Base-by-base conservation (phyloP, 2,888 invertebrate species). In the Caenorhabditis afra region DNA sequence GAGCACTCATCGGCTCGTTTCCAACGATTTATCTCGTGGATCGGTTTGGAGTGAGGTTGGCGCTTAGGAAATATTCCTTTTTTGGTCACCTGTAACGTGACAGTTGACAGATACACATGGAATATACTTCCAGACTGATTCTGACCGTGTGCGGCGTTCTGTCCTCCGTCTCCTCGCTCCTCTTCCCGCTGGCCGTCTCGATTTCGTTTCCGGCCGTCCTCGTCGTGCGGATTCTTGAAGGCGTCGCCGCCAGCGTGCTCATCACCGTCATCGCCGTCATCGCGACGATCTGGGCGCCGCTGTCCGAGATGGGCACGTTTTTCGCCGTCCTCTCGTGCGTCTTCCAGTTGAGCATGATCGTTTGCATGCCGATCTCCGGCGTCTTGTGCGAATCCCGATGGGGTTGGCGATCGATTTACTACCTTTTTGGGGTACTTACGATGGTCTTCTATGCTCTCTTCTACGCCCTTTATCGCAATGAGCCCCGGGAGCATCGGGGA, bases 311-410 rank as follows among this genome's bases (percentile, higher is more conserved):
- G 5, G 61, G 68, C 18, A 67, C 67, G 1, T 68, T 61, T 16
- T 12, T 76, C 7, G 67, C 76, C 1, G 39, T 76, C 8, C 39
- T 76, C 1, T 76, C 76, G n/a, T 68, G 76, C 35, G 50, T 57
- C 1, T 71, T 73, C 20, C 71, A 71, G 39, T 29, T 71, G 14
- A 57, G 57, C 23, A 52, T 74, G 62, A 73, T 80, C 18, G 20
- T 77, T 7, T 65, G 76, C 12, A 80, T 76, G 76, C 80, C 80
- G 0, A 39, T 76, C 18, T 58, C 71, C 18, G 80, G 76, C 8
- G n/a, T 68, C 1, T 11, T 80, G 1, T 80, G 80, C 23, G 76
- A 62, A 10, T 61, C 75, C 0, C 8, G 18, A 5, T 12, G 71
- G 12, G 80, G 80, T 3, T 80, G 80, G 80, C 20, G 35, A 22